Evolutionary conservation across 2,113 vertebrate genomes (phyloP), one percentile per base, ranked within the genome.

Genomic region (Siniperca chuatsi): DNA sequence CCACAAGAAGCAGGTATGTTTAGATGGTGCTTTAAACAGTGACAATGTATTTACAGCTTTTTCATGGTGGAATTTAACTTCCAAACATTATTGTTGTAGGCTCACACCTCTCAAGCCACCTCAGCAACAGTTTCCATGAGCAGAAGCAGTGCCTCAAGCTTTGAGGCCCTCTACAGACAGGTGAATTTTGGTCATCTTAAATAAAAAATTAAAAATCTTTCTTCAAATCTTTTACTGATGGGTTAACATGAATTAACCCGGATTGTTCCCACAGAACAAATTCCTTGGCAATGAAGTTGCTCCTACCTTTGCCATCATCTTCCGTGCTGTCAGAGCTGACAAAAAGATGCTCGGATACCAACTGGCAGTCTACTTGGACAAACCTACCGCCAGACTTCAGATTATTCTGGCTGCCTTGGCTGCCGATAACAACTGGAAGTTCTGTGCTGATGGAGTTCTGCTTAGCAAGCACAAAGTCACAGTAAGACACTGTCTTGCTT

Each of bases 381-480:
- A 93, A 52, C 1, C 81, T 79, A 94, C n/a, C 48, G 80, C 91
- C 52, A 94, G 93, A 83, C 0, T 96, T 57, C 97, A 97, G 82
- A 29, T 96, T 2, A 94, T 96, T 54, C 46, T 97, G 50, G 93
- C 95, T 81, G 91, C 95, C 75, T 90, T 96, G 78, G 89, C 92
- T 66, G 81, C 92, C 18, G 90, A 92, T 23, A 91, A 94, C 93
- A 96, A 95, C 69, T 97, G 96, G 96, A 95, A 93, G 80, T 4
- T 96, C 35, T 97, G 95, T 87, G 94, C 93, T 79, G 96, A 97
- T 89, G 95, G 95, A 64, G 82, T 91, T 44, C 13, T 96, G 58
- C 71, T 94, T 50, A 96, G 92, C 90, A 91, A 90, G 79, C 93
- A 96, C 90, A 96, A 96, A 93, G 94, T 91, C 78, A 78, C 1